Evolutionary conservation across 2,113 vertebrate genomes (phyloP).

Genomic region (Misgurnus anguillicaudatus): DNA sequence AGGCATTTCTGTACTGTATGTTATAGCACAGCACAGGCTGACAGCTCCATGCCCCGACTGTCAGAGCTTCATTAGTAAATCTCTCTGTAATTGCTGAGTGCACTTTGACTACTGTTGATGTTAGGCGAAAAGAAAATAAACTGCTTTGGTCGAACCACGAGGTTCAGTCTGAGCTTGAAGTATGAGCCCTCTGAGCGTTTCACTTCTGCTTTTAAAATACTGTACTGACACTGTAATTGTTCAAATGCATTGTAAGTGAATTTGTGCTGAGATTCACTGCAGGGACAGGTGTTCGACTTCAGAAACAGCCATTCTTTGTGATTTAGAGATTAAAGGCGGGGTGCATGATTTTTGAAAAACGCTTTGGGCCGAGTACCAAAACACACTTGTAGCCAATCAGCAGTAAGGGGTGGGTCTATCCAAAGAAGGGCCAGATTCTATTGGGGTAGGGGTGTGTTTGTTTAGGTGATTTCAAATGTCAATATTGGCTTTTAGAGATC

Average conservation of each 20-base stretch:
- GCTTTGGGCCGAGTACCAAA: no score
- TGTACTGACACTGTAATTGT: slow-evolving; percentile 43
- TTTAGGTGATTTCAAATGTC: no score
- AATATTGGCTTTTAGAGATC: no score
- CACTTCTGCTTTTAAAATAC: slow-evolving; percentile 29
- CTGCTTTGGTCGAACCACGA: slow-evolving; percentile 17
- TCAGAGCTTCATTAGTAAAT: slow-evolving; percentile 41
- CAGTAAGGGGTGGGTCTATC: no score
- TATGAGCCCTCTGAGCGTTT: slow-evolving; percentile 9
- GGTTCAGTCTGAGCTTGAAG: not conserved
- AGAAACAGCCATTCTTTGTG: slow-evolving; percentile 11
- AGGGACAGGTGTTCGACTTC: slow-evolving; percentile 40
- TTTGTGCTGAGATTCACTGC: slow-evolving; percentile 19
- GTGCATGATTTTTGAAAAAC: no score
- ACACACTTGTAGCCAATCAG: no score
- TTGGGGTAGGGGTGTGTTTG: no score
- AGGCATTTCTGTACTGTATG: slow-evolving; percentile 4
- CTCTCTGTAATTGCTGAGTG: slow-evolving; percentile 27
- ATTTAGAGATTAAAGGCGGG: slow-evolving; percentile 3
- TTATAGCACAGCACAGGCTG: slow-evolving; percentile 17
- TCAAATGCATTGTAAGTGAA: slow-evolving; percentile 17
- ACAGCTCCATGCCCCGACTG: slow-evolving; percentile 23
- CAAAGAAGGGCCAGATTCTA: no score
- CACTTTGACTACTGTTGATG: slow-evolving; percentile 5
- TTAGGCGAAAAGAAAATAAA: slow-evolving; percentile 37